Evolutionary conservation across 2,888 invertebrate species (phyloP), one percentile per base, ranked within the genome.

Genomic region (Hydraecia micacea): DNA sequence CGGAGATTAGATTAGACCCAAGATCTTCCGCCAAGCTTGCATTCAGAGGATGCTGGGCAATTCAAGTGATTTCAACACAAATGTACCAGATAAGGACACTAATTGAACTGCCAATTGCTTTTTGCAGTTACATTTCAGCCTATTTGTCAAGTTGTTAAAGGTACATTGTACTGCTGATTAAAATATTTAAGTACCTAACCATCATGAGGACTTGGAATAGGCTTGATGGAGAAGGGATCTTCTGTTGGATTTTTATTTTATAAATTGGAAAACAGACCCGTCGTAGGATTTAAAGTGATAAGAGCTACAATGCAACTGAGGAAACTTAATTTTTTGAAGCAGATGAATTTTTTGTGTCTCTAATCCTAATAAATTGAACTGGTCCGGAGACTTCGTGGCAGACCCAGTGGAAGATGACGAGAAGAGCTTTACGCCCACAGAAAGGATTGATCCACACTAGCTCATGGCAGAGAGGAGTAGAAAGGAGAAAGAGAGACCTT

Each of bases 1-100:
- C 75, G 83, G 79, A 87, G 88, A 88, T 88, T 86, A 86, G 76
- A 85, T 88, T 86, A 83, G n/a, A 75, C 63, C 58, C 71, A 75
- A 88, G 79, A 78, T 85, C 74, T 84, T 76, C 78, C 75, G 79
- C 79, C 73, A 55, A 46, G 77, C 73, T 70, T 76, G 42, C 80
- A 76, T 78, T 77, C 79, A 71, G 62, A 82, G 80, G 84, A 82
- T 76, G 77, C 85, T 73, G 81, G 69, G 63, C 60, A 79, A 71
- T 65, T 83, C 71, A 73, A 80, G 60, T 60, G 55, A 72, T 74
- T 75, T 86, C 73, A 75, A 85, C 78, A 73, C 67, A 74, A 63
- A 73, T 69, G 58, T 63, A 62, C 25, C 21, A 63, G 72, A 80
- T 86, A 83, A 81, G 78, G 65, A 71, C 75, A 72, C 73, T 83